These are phyloP conservation scores for Urocynchramus pylzowi DNA, from an alignment of 2,113 vertebrate genomes.

Conservation along the genomic window DNA sequence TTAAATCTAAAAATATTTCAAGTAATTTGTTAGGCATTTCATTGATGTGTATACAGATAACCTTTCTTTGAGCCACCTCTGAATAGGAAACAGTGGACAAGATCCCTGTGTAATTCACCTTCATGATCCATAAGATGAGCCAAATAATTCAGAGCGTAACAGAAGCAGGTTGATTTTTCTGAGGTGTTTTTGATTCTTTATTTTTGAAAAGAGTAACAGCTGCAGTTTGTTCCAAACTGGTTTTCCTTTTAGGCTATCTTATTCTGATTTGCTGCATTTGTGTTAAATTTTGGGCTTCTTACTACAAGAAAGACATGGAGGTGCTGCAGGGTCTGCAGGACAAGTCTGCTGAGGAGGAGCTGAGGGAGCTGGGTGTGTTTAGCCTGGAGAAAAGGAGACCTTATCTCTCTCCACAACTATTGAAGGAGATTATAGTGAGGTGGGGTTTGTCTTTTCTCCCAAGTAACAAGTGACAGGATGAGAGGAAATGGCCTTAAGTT, in stretches of 20 bases:
- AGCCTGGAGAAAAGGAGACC: not conserved
- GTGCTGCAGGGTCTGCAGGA: not conserved
- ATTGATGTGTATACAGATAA: not conserved
- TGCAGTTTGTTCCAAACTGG: not conserved
- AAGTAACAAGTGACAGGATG: not conserved
- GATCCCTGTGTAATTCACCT: not conserved
- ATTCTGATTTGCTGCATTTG: not conserved
- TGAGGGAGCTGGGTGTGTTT: not conserved
- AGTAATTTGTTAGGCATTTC: not conserved
- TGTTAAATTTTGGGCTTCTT: not conserved
- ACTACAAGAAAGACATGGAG: not conserved
- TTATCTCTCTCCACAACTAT: not conserved
- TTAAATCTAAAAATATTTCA: not conserved
- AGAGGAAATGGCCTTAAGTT: not conserved
- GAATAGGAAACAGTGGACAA: not conserved
- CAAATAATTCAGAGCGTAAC: not conserved
- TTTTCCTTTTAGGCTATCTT: not conserved
- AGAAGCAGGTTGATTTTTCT: not conserved
- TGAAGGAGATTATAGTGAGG: not conserved
- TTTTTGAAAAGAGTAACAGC: not conserved
- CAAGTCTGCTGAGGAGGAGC: not conserved
- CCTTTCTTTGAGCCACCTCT: not conserved
- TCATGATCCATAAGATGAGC: not conserved
- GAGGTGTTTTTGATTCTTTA: not conserved
- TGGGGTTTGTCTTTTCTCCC: not conserved